Evolutionary conservation across 2,797 vertebrate genomes (phyloP).

Genomic region (Falco cherrug): DNA sequence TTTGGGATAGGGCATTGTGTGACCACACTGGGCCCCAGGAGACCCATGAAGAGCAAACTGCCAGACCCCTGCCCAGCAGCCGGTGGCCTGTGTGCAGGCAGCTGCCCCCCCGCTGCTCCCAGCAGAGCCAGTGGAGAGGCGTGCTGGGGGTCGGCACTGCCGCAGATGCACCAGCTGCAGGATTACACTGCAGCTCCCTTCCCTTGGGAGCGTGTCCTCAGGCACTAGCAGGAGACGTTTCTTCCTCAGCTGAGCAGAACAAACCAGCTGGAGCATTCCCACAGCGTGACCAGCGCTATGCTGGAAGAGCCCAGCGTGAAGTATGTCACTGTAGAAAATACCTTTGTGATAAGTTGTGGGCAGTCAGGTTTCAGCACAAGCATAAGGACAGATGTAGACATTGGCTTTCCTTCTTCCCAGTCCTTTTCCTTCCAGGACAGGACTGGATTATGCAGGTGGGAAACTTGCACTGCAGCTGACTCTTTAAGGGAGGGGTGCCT

Average conservation of each 20-base stretch:
- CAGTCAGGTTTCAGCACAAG: neutral
- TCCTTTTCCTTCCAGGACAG: neutral
- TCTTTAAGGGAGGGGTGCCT: neutral
- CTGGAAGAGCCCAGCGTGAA: neutral
- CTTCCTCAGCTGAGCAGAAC: neutral
- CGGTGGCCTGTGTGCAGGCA: neutral
- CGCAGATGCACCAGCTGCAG: neutral
- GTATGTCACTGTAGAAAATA: neutral
- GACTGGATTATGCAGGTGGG: neutral
- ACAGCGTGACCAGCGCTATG: neutral
- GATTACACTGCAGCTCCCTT: neutral
- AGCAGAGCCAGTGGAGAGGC: neutral
- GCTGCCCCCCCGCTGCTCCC: neutral
- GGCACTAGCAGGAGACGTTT: neutral
- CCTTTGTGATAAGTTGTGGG: neutral
- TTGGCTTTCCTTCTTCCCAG: neutral
- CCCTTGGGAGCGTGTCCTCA: neutral
- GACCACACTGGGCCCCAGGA: neutral
- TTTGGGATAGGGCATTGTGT: neutral
- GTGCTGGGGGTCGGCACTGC: neutral
- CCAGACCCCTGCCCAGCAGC: neutral
- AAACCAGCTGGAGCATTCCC: neutral
- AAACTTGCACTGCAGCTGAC: neutral
- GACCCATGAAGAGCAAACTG: neutral
- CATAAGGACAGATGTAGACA: neutral